A percentile compares a stretch with the other conserved stretches of the same genome.
Evolutionary conservation across 2,888 invertebrate species (phyloP).

Genomic region (Deroplatys truncata): DNA sequence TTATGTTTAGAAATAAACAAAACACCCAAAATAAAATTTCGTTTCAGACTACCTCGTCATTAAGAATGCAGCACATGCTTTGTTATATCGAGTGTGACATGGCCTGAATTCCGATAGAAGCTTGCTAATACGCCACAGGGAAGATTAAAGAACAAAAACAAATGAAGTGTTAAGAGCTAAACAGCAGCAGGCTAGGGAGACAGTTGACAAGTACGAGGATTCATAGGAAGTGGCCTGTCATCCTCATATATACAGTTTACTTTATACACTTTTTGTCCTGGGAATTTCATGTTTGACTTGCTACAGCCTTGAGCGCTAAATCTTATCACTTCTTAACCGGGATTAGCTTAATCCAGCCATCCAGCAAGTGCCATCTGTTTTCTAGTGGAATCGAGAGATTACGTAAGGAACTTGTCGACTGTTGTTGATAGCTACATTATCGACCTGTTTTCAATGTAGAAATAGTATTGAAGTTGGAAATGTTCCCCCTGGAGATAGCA

Average conservation of each 20-base stretch:
- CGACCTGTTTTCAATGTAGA: too few species aligned
- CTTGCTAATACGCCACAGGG: not conserved
- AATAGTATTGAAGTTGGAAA: too few species aligned
- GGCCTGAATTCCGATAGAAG: not conserved
- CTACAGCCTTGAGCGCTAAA: not conserved
- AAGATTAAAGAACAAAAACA: not conserved
- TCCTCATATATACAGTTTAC: not conserved
- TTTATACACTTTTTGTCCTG: not conserved
- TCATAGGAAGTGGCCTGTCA: not conserved
- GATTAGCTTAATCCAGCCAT: too few species aligned
- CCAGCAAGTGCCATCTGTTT: too few species aligned
- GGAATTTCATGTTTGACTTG: not conserved
- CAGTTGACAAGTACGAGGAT: not conserved
- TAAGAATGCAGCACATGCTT: too few species aligned
- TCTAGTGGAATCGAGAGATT: too few species aligned
- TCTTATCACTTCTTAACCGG: not conserved
- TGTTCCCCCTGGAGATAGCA: too few species aligned
- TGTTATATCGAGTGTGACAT: not conserved
- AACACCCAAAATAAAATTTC: too few species aligned
- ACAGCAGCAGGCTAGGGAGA: not conserved
- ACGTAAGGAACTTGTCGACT: too few species aligned
- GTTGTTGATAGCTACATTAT: too few species aligned
- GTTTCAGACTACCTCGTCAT: too few species aligned
- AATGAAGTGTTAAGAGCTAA: not conserved
- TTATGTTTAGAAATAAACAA: too few species aligned